Evolutionary conservation across 2,888 invertebrate genomes (phyloP).

Genomic region (Therioaphis trifolii): DNA sequence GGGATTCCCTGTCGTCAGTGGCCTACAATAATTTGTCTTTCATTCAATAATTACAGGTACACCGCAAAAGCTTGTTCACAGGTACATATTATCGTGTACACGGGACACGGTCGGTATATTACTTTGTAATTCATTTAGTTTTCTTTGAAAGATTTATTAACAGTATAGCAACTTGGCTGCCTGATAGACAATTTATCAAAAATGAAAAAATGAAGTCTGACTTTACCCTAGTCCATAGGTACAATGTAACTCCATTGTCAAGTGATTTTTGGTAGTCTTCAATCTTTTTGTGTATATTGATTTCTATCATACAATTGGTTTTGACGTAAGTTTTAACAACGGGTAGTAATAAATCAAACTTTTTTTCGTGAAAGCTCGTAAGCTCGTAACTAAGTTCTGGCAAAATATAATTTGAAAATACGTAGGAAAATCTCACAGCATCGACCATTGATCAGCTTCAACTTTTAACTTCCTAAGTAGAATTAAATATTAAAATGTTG

Average conservation of each 20-base stretch:
- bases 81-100: background rate
- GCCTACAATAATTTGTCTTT: background rate
- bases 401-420: too few relatives aligned
- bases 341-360: background rate
- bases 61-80: background rate
- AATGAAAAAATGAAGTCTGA: background rate
- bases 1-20: background rate
- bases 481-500: too few relatives aligned
- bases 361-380: background rate
- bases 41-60: background rate
- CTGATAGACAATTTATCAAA: slow-evolving; percentile 15
- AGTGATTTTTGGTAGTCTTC: background rate
- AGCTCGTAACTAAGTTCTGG: too few relatives aligned
- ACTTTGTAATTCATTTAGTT: slow-evolving; percentile 17
- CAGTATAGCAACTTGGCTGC: slow-evolving; percentile 5
- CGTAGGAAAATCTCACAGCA: too few relatives aligned
- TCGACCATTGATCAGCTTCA: too few relatives aligned
- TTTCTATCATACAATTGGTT: background rate
- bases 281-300: background rate
- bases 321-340: background rate
- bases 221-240: too few relatives aligned
- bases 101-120: background rate
- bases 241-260: background rate
- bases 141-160: slow-evolving; percentile 14
- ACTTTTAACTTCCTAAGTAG: too few relatives aligned